These are phyloP conservation scores for Drosophila ficusphila DNA, from an alignment of 1,140 invertebrate genomes.

Conservation along the genomic window DNA sequence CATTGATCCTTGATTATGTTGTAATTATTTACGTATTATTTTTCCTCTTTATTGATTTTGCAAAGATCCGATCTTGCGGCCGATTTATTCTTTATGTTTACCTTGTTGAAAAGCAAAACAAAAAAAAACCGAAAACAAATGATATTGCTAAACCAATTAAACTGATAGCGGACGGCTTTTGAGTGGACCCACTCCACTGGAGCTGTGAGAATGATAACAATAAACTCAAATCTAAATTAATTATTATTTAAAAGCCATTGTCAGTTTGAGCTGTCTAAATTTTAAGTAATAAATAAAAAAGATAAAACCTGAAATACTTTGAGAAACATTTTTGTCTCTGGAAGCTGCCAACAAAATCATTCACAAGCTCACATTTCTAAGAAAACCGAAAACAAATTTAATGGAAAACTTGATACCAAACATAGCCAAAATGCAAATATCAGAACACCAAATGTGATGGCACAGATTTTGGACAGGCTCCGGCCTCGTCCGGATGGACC, in stretches of 20 bases:
- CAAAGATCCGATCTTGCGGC: conserved; percentile 32
- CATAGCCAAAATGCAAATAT: conserved; percentile 30
- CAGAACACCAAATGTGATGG: neutral
- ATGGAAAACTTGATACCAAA: conserved; percentile 14
- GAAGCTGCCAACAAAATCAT: too few relatives aligned
- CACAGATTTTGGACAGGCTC: neutral
- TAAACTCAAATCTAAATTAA: conserved; percentile 55
- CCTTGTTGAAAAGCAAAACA: conserved; percentile 18
- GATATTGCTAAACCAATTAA: conserved; percentile 52
- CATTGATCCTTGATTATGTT: conserved; percentile 50
- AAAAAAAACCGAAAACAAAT: conserved; percentile 36
- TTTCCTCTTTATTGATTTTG: conserved; percentile 22
- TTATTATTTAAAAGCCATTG: conserved; percentile 48
- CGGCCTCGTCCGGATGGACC: neutral
- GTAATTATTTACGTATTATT: conserved; percentile 67
- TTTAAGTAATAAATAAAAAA: conserved; percentile 51
- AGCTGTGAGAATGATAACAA: conserved; percentile 34
- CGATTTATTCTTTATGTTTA: conserved; percentile 35
- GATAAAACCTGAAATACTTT: conserved; percentile 9
- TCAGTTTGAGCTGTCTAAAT: conserved; percentile 59
- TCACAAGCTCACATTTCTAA: neutral
- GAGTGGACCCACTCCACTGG: conserved; percentile 35
- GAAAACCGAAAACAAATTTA: conserved; percentile 35
- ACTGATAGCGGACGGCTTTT: conserved; percentile 48
- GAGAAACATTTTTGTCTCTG: conserved; percentile 2